A percentile compares a stretch with the other conserved stretches of the same genome.
These are phyloP conservation scores for Phodopus roborovskii DNA, from an alignment of 2,113 vertebrate species.

Conservation along the genomic window DNA sequence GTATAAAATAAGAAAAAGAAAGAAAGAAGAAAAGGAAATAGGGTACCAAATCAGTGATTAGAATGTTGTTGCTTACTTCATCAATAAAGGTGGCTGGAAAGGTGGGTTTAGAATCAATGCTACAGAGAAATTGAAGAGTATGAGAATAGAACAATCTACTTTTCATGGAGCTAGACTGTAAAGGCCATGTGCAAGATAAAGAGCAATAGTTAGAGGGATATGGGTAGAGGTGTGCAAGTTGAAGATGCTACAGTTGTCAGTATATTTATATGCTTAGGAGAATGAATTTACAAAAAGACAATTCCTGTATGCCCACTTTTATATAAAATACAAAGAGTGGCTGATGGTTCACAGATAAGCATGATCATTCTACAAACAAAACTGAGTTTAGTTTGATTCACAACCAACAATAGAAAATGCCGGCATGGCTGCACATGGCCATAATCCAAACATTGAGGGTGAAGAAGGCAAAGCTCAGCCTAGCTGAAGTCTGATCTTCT, in stretches of 20 bases:
- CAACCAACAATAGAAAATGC: background rate
- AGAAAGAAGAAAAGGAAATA: too few species aligned
- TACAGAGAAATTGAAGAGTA: slow-evolving; percentile 5
- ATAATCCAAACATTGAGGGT: background rate
- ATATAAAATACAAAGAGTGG: background rate
- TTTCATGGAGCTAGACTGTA: background rate
- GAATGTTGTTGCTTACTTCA: background rate
- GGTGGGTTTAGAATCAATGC: background rate
- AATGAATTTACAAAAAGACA: slow-evolving; percentile 8
- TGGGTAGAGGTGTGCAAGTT: background rate
- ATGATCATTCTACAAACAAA: background rate
- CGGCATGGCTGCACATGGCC: background rate
- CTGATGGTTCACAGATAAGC: background rate
- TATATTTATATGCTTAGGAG: background rate
- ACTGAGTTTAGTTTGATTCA: background rate
- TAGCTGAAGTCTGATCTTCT: background rate
- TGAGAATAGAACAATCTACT: background rate
- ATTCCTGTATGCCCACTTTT: background rate
- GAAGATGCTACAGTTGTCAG: background rate
- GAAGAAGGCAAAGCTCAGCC: background rate
- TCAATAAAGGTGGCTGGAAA: background rate
- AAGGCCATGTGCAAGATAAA: background rate
- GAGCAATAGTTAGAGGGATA: background rate
- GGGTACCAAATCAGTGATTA: background rate
- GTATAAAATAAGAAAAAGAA: too few species aligned